Conservation (phyloP, 2,113 vertebrate genomes). For the human region DNA sequence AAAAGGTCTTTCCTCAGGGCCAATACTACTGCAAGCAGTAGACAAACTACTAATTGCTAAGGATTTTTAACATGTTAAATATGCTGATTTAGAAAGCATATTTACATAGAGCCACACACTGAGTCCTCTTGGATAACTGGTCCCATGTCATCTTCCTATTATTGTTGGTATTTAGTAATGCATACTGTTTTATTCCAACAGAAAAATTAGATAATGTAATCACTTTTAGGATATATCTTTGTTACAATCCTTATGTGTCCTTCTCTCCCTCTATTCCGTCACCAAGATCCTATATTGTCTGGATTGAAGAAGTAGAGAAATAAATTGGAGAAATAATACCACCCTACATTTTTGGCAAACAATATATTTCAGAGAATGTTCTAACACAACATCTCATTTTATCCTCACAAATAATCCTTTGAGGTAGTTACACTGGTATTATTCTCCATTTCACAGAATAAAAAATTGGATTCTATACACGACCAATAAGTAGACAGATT, state of each 20-base stretch:
- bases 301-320: neutral
- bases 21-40: neutral
- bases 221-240: neutral
- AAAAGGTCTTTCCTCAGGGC: neutral
- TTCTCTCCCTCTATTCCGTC: neutral
- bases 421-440: neutral
- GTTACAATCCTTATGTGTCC: neutral
- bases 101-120: neutral
- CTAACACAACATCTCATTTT: slow-evolving; percentile 6
- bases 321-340: neutral
- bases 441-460: slow-evolving; percentile 7
- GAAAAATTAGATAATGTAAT: neutral
- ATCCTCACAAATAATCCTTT: slow-evolving; percentile 6
- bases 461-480: neutral
- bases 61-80: neutral
- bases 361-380: neutral
- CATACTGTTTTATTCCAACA: slow-evolving; percentile 1
- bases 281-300: neutral
- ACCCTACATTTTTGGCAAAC: neutral
- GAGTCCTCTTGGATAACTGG: neutral
- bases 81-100: neutral
- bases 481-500: neutral
- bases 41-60: neutral
- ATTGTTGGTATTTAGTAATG: neutral
- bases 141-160: neutral